Conservation (phyloP, 2,113 vertebrate species). For the Dermatemys mawii region DNA sequence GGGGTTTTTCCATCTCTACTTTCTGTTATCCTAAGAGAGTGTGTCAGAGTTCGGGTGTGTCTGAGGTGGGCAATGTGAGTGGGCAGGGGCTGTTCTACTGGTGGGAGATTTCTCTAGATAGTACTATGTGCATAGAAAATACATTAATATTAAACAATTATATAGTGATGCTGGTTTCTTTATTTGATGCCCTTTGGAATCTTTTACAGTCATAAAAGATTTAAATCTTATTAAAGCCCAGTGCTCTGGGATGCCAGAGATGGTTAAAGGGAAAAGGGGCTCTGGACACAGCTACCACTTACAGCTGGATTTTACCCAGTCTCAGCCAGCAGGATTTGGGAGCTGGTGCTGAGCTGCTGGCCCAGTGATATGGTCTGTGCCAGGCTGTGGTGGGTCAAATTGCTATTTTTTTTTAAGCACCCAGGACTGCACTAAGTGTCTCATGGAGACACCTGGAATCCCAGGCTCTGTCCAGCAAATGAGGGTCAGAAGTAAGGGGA, state of each 20-base stretch:
- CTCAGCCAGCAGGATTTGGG: neutral
- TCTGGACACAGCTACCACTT: neutral
- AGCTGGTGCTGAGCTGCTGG: neutral
- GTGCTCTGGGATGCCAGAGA: slow-evolving; percentile 21
- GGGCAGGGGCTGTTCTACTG: no score
- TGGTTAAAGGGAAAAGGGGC: neutral
- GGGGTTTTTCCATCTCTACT: neutral
- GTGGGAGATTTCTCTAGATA: neutral
- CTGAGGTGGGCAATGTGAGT: neutral
- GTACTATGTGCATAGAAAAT: slow-evolving; percentile 19
- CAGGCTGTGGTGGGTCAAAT: neutral
- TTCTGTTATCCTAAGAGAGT: neutral
- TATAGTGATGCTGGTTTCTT: slow-evolving; percentile 9
- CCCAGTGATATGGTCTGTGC: neutral
- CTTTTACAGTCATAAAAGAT: slow-evolving; percentile 66
- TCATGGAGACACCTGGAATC: neutral
- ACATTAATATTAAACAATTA: slow-evolving; percentile 34
- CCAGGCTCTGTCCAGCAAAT: neutral
- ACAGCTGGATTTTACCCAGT: neutral
- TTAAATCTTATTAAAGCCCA: slow-evolving; percentile 49
- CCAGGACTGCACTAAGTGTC: neutral
- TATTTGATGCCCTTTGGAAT: slow-evolving; percentile 17
- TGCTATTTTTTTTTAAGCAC: neutral
- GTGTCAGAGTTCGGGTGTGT: neutral
- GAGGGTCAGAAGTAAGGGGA: neutral